phyloP scores from a whole-genome alignment of 2,888 invertebrate species.

The Gasteruption jaculator region DNA sequence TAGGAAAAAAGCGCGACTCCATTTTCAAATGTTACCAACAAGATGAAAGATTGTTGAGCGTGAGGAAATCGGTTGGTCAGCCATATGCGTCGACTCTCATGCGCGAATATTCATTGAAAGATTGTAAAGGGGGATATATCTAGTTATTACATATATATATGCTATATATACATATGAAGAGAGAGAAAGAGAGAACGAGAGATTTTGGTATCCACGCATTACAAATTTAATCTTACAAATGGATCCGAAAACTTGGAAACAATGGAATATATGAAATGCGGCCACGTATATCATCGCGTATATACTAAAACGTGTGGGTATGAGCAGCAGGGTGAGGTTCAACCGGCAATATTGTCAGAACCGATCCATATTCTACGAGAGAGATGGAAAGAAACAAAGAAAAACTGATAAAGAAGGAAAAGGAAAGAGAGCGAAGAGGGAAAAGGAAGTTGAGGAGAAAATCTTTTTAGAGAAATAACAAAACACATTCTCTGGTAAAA shows the following conservation, averaged over 20 bases:
- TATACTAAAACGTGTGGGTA: slow-evolving; percentile 18
- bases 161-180: no score
- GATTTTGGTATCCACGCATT: slow-evolving; percentile 50
- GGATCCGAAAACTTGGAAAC: slow-evolving; percentile 56
- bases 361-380: slow-evolving; percentile 45
- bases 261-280: slow-evolving; percentile 52
- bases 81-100: slow-evolving; percentile 46
- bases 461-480: no score
- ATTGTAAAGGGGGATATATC: no score
- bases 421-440: slow-evolving; percentile 9
- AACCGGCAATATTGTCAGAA: slow-evolving; percentile 50
- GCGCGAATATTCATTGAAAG: slow-evolving; percentile 31
- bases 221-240: slow-evolving; percentile 72
- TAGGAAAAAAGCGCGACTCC: no score
- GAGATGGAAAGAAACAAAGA: slow-evolving; percentile 2
- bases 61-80: slow-evolving; percentile 43
- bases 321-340: slow-evolving; percentile 34
- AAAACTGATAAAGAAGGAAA: slow-evolving; percentile 4
- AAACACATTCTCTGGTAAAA: no score
- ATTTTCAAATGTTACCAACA: no score
- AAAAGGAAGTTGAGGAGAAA: no score
- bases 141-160: no score
- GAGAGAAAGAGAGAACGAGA: slow-evolving; percentile 8
- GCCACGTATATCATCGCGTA: slow-evolving; percentile 46
- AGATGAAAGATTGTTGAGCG: slow-evolving; percentile 19